Evolutionary conservation across 2,113 vertebrate species (phyloP), one percentile per base, ranked within the genome.

Genomic region (Otocyon megalotis): DNA sequence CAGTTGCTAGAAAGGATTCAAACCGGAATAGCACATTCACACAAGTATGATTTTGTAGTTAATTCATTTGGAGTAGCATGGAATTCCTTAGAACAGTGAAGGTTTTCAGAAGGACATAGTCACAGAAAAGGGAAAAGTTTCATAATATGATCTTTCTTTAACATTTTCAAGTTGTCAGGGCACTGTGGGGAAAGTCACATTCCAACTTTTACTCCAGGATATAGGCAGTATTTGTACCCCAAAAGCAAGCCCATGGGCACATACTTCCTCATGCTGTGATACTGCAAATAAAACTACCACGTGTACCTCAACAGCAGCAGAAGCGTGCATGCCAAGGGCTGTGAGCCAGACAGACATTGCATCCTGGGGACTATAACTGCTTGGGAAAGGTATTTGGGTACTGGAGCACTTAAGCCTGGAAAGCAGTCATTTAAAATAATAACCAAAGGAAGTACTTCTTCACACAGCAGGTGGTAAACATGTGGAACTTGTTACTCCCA

Each of bases 1-100:
- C 98, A 98, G 87, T 91, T 72, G 0, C 96, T 97, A 97, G 97
- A 91, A 98, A 97, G 97, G 95, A 97, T 96, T 93, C 96, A 97
- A 95, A 93, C 90, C 0, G 0, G 85, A 97, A 97, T 50, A 97
- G 90, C 63, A 65, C 83, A 91, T 96, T 98, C 97, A 98, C 2
- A 60, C 94, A 97, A 91, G 82, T 97, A 93, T 98, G 95, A 97
- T 96, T 97, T 48, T 96, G 76, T 76, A 97, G 92, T 97, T 93
- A 90, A 88, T 86, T 58, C 97, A 97, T 97, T 88, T 97, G 92
- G 92, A 97, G 79, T 90, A 90, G 87, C 22, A 5, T 86, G 65
- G 81, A 93, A 35, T 96, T 98, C 96, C 62, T 96, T 95, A 83
- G 35, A 37, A 86, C 58, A 82, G 80, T 48, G 26, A 93, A 98